These are phyloP conservation scores for Rhinichthys klamathensis DNA, from an alignment of 2,113 vertebrate genomes.

Conservation along the genomic window DNA sequence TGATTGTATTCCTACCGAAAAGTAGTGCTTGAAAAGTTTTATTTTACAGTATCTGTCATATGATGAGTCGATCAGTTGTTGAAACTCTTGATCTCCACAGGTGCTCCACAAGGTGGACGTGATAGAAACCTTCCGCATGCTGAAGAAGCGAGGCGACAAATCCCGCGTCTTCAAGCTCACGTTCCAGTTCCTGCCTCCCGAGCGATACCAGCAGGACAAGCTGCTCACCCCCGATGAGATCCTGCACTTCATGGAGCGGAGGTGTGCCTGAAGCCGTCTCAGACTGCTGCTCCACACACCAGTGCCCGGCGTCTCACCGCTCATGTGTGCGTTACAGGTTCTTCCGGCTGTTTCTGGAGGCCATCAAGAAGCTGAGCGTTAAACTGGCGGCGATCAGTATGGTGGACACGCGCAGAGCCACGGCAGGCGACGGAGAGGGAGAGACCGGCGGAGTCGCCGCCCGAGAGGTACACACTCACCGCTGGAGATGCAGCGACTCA, in stretches of 20 bases:
- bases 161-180: slow-evolving; percentile 79
- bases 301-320: background rate
- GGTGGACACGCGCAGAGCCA: slow-evolving; percentile 83
- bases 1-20: too few species aligned
- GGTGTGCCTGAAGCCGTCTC: slow-evolving; percentile 66
- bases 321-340: slow-evolving; percentile 76
- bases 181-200: slow-evolving; percentile 84
- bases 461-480: slow-evolving; percentile 3
- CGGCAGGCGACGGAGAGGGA: slow-evolving; percentile 74
- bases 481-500: too few species aligned
- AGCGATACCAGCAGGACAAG: slow-evolving; percentile 86
- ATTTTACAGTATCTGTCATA: too few species aligned
- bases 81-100: slow-evolving; percentile 64
- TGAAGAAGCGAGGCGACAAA: slow-evolving; percentile 63
- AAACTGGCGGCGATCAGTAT: slow-evolving; percentile 83
- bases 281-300: too few species aligned
- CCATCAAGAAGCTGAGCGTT: slow-evolving; percentile 82
- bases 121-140: slow-evolving; percentile 78
- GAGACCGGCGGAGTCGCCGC: background rate
- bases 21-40: too few species aligned
- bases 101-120: slow-evolving; percentile 90
- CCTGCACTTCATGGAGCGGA: slow-evolving; percentile 88
- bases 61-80: too few species aligned
- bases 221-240: slow-evolving; percentile 82
- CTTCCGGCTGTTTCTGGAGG: slow-evolving; percentile 84